A percentile compares a stretch with the other conserved stretches of the same genome.
These are phyloP conservation scores for Rhodeus uyekii DNA, from an alignment of 2,797 vertebrate species.

Conservation along the genomic window DNA sequence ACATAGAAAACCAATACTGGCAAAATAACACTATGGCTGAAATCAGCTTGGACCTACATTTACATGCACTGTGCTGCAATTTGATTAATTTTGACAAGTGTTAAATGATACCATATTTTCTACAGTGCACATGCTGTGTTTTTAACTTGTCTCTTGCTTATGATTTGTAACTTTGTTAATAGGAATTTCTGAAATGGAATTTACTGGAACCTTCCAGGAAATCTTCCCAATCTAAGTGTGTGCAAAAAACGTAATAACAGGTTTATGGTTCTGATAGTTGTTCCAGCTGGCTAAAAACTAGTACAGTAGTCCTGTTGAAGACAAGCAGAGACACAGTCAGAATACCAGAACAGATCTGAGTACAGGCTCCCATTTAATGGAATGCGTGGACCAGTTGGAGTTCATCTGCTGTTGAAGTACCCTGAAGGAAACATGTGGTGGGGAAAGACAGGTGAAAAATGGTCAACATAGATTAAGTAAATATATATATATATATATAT, in stretches of 20 bases:
- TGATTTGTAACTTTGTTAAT: not conserved
- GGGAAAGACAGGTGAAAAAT: not conserved
- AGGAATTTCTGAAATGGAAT: slow-evolving; percentile 15
- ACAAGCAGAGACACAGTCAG: slow-evolving; percentile 63
- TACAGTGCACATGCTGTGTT: not conserved
- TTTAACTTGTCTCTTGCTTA: not conserved
- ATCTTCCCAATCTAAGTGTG: not conserved
- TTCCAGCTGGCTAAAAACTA: slow-evolving; percentile 23
- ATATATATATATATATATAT: no score
- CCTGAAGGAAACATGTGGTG: slow-evolving; percentile 11
- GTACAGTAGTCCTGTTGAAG: slow-evolving; percentile 44
- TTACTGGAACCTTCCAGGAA: slow-evolving; percentile 12
- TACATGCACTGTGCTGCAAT: not conserved
- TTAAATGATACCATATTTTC: not conserved
- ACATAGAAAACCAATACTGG: slow-evolving; percentile 42
- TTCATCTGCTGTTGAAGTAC: slow-evolving; percentile 32
- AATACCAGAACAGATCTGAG: slow-evolving; percentile 51
- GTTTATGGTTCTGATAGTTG: slow-evolving; percentile 31
- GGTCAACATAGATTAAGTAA: not conserved
- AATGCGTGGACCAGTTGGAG: slow-evolving; percentile 41
- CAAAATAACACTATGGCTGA: not conserved
- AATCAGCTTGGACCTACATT: not conserved
- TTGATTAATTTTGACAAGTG: not conserved
- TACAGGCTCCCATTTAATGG: slow-evolving; percentile 44
- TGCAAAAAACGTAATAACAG: not conserved